Evolutionary conservation across 2,113 vertebrate species (phyloP), one percentile per base, ranked within the genome.

Genomic region (Axis porcinus): DNA sequence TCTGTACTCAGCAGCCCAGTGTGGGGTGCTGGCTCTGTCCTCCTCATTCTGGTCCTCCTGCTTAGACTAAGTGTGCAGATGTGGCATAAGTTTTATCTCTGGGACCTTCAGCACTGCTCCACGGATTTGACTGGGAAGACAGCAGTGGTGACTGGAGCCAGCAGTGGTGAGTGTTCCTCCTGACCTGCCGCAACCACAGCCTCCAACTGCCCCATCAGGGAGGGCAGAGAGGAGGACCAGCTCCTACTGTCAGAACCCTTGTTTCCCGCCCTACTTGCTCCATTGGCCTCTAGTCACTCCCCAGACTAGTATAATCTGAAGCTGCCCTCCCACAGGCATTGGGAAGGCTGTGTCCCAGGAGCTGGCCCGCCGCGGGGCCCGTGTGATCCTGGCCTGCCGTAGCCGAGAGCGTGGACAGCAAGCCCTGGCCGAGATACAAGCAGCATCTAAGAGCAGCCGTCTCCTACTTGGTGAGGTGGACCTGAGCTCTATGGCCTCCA

Each of bases 61-160:
- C 21, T 79, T 45, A 84, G 28, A 86, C 84, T 87, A 6, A 3
- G 3, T 33, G 30, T 82, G 28, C 6, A 23, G 25, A 21, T 76
- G 45, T 85, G 74, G 94, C 70, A 57, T 25, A 96, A 97, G 45
- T 98, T 90, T 28, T 62, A 54, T 0, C 0, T 9, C 10, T 99
- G 99, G 99, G 79, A 99, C 7, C 99, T 99, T 0, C 74, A 64
- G 3, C 0, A 67, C 2, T 99, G 99, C 97, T 67, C 90, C 3
- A 95, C 98, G 0, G 97, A 98, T 11, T 99, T 99, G 81, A 98
- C 93, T 0, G 99, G 99, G 76, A 99, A 99, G 97, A 99, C 99
- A 0, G 99, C 99, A 0, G 98, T 99, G 6, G 99, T 99, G 88
- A 99, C 99, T 0, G 99, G 99, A 57, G 99, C 99, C 84, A 99